Evolutionary conservation across 2,797 vertebrate species (phyloP).

Genomic region (Acrossocheilus fasciatus): DNA sequence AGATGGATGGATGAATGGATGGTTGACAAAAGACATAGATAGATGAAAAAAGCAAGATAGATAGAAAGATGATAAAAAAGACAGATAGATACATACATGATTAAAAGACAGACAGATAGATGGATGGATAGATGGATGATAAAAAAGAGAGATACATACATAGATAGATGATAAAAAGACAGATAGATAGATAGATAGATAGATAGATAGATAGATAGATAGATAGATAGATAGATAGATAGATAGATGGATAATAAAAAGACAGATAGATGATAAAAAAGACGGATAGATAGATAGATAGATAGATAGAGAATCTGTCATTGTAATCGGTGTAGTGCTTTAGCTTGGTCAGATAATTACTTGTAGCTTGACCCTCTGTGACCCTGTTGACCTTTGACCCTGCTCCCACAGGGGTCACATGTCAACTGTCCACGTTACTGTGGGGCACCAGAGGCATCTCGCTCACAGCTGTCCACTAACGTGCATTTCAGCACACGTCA

Average conservation of each 20-base stretch:
- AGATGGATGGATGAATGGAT: no score
- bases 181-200: background rate
- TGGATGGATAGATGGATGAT: no score
- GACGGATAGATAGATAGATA: background rate
- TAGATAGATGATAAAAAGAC: no score
- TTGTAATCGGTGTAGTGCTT: conserved; percentile 2
- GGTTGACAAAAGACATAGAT: no score
- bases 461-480: conserved; percentile 1
- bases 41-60: no score
- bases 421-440: conserved; percentile 32
- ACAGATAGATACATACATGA: no score
- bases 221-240: no score
- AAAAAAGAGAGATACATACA: no score
- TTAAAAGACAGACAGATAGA: no score
- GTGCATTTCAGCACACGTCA: conserved; percentile 24
- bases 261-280: background rate
- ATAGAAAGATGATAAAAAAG: no score
- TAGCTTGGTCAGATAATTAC: conserved; percentile 16
- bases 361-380: conserved; percentile 10
- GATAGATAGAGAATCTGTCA: background rate
- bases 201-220: background rate
- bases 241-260: background rate
- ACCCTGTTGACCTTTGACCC: conserved; percentile 44
- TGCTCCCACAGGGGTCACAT: conserved; percentile 20
- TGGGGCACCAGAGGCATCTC: background rate